Evolutionary conservation across 23 tunicate genomes (phyloP).

Genomic region (Ciona savignyi): DNA sequence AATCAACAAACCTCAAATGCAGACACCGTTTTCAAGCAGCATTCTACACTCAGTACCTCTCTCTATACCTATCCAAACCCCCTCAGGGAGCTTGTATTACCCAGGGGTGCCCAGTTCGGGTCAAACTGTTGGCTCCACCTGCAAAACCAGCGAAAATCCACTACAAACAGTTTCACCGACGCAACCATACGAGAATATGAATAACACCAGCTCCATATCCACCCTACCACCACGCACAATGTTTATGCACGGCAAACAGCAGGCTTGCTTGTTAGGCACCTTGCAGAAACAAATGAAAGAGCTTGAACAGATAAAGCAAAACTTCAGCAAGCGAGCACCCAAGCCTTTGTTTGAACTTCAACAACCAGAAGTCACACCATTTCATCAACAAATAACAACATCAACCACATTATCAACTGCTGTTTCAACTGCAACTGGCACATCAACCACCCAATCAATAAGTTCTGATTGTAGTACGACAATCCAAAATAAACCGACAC

Average conservation of each 20-base stretch:
- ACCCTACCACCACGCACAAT: conserved; percentile 2
- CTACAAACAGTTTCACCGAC: background rate
- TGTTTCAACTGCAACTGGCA: background rate
- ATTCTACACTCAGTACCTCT: conserved; percentile 29
- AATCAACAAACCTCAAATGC: background rate
- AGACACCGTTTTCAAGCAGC: background rate
- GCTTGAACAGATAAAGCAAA: conserved; percentile 55
- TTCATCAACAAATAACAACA: background rate
- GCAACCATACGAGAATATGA: background rate
- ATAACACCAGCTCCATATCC: conserved; percentile 1
- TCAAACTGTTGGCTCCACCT: conserved; percentile 17
- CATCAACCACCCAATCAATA: background rate
- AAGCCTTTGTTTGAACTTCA: background rate
- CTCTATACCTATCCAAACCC: conserved; percentile 59
- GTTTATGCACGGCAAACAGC: conserved; percentile 27
- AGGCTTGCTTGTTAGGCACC: conserved; percentile 27
- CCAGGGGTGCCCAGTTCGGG: conserved; percentile 45
- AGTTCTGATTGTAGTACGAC: background rate
- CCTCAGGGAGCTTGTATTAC: conserved; percentile 77
- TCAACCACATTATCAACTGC: background rate
- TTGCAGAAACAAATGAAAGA: conserved; percentile 76
- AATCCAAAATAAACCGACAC: background rate
- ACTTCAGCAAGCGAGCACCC: conserved; percentile 23
- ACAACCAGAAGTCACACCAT: background rate
- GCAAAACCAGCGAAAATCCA: background rate